phyloP scores from a whole-genome alignment of 2,888 invertebrate genomes.

The Chloromyia formosa region DNA sequence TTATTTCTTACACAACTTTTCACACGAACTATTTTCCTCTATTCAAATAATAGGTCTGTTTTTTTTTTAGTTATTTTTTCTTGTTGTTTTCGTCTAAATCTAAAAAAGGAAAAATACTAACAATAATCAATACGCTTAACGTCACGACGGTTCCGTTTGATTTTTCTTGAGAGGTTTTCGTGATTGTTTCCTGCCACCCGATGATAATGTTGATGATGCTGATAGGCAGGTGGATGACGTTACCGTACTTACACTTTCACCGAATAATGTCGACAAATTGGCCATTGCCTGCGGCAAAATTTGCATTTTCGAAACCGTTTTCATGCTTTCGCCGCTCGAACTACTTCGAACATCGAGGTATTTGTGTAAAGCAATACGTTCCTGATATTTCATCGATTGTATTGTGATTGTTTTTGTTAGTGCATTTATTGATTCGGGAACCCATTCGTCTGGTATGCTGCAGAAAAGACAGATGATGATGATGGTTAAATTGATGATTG shows the following conservation, averaged over 20 bases:
- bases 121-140: constrained; percentile 48
- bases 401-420: constrained; percentile 71
- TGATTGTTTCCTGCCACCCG: constrained; percentile 57
- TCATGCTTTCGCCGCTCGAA: constrained; percentile 45
- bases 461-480: constrained; percentile 54
- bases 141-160: constrained; percentile 53
- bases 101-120: constrained; percentile 31
- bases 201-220: too few relatives aligned
- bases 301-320: constrained; percentile 27
- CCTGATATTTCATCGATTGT: constrained; percentile 46
- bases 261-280: background rate
- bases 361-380: constrained; percentile 49
- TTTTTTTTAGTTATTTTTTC: constrained; percentile 16
- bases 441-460: constrained; percentile 89
- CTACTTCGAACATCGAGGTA: constrained; percentile 45
- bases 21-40: constrained; percentile 1
- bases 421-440: constrained; percentile 75
- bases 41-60: background rate
- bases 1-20: constrained; percentile 14
- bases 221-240: constrained; percentile 51
- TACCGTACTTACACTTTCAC: constrained; percentile 37
- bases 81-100: constrained; percentile 18
- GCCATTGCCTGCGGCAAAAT: background rate
- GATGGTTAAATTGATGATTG: background rate
- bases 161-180: constrained; percentile 58